Evolutionary conservation across 2,797 vertebrate genomes (phyloP).

Genomic region (Eulemur coronatus): DNA sequence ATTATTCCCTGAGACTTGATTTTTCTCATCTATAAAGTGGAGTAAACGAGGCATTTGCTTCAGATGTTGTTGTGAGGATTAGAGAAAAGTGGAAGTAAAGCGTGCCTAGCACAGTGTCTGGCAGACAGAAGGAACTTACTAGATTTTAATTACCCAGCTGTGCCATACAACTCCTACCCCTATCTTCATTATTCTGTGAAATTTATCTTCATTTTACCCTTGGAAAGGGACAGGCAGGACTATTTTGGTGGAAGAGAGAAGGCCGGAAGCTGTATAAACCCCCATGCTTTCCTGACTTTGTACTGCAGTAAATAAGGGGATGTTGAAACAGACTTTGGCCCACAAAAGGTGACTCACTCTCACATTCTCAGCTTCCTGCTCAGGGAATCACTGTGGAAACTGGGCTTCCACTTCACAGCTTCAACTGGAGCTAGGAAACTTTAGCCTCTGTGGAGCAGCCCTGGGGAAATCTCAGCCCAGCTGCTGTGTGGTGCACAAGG

Average conservation of each 20-base stretch:
- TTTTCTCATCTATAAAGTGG: background rate
- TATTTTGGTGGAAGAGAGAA: background rate
- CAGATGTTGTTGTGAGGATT: background rate
- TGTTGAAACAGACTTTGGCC: background rate
- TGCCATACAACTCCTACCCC: accelerated
- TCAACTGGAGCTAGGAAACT: background rate
- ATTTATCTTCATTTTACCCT: background rate
- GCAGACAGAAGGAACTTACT: background rate
- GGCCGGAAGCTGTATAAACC: background rate
- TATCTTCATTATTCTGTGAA: background rate
- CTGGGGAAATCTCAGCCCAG: background rate
- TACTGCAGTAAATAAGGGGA: background rate
- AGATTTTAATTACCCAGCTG: background rate
- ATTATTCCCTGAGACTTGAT: background rate
- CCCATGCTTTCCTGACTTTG: background rate
- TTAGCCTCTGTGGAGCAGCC: background rate
- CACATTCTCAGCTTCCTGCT: conserved; percentile 57
- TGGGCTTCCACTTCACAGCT: conserved; percentile 3
- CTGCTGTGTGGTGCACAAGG: background rate
- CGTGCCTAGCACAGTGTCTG: background rate
- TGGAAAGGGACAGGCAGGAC: background rate
- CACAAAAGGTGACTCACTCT: background rate
- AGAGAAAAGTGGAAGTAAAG: background rate
- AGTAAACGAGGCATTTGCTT: background rate
- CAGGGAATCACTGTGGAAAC: conserved; percentile 33